Conservation (phyloP, 2,888 invertebrate species). For the Ormyrus thymus region DNA sequence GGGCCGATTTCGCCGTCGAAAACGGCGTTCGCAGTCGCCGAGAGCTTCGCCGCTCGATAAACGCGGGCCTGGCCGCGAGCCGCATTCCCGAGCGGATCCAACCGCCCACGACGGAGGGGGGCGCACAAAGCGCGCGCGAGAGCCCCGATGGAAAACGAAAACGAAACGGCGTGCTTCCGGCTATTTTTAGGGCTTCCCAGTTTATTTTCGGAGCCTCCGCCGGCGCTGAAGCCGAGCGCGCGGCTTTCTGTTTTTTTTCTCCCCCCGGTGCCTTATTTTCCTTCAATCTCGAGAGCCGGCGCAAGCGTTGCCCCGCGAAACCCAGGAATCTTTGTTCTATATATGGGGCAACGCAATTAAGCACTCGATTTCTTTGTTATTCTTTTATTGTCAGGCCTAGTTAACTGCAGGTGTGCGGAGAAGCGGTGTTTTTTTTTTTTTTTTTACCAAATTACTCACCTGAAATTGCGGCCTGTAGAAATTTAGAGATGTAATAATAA, state of each 20-base stretch:
- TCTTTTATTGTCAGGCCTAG: constrained; percentile 3
- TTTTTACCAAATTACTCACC: no score
- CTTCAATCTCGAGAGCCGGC: no score
- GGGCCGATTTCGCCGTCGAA: not conserved
- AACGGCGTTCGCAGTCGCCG: constrained; percentile 34
- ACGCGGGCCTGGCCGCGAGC: not conserved
- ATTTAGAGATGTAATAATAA: constrained; percentile 13
- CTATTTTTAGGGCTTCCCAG: constrained; percentile 35
- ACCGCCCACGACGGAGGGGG: not conserved
- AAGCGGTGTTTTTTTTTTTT: not conserved
- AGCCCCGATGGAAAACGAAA: not conserved
- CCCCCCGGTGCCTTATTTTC: not conserved
- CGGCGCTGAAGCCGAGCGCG: not conserved
- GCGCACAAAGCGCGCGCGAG: constrained; percentile 1
- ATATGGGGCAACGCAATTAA: no score
- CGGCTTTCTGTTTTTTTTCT: not conserved
- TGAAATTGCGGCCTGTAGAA: no score
- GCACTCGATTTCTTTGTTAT: not conserved
- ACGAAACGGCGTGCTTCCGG: constrained; percentile 4
- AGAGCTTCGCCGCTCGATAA: constrained; percentile 16
- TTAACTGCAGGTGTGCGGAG: constrained; percentile 3
- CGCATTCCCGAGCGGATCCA: constrained; percentile 4
- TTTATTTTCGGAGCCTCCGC: constrained; percentile 22
- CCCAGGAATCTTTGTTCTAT: no score
- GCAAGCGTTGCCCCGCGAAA: no score